phyloP scores from a whole-genome alignment of 2,888 invertebrate genomes.

The Rhingia rostrata region DNA sequence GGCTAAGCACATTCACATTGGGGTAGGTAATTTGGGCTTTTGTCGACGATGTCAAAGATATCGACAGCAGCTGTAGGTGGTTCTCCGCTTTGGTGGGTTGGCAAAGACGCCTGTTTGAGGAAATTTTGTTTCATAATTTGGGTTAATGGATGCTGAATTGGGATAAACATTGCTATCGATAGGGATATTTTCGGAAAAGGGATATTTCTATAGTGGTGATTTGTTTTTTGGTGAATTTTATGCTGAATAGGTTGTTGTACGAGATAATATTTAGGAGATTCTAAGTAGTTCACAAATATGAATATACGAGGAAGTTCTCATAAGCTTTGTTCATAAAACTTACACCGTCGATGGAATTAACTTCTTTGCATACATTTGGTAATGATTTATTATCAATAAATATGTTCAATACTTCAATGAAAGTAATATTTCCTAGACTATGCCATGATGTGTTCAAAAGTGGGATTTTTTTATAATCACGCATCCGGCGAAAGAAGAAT shows the following conservation, averaged over 20 bases:
- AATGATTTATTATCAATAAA: no score
- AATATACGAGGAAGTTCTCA: neutral
- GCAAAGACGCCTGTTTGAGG: neutral
- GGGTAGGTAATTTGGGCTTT: constrained; percentile 29
- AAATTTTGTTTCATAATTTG: constrained; percentile 20
- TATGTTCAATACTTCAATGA: no score
- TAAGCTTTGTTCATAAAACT: no score
- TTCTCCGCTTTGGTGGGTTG: constrained; percentile 2
- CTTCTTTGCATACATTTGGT: no score
- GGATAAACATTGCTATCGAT: neutral
- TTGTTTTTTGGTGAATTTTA: constrained; percentile 10
- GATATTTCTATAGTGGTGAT: constrained; percentile 13
- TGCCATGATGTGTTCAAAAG: no score
- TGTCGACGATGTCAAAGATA: neutral
- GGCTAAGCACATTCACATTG: constrained; percentile 34
- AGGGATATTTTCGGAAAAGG: constrained; percentile 16
- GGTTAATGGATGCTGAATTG: constrained; percentile 9
- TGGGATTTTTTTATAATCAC: no score
- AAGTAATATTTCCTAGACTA: no score
- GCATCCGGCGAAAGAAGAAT: no score
- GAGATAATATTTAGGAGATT: neutral
- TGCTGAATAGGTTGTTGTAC: constrained; percentile 27
- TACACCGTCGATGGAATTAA: no score
- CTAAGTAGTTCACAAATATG: constrained; percentile 7
- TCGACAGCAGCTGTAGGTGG: neutral